These are phyloP conservation scores for Meta bourneti DNA, from an alignment of 2,888 invertebrate genomes.

Conservation along the genomic window DNA sequence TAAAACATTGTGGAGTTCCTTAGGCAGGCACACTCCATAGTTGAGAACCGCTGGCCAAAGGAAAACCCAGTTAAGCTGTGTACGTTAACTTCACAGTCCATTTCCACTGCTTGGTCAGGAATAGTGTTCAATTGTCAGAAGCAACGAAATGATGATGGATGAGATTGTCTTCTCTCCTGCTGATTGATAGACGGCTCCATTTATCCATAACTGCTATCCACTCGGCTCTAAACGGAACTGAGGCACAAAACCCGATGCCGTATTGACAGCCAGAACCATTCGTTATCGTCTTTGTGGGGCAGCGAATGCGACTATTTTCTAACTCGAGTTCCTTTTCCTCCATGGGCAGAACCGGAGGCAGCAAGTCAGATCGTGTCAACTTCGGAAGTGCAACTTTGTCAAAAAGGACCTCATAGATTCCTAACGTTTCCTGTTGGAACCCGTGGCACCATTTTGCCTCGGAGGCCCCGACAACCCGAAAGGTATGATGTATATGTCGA, in stretches of 20 bases:
- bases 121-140: neutral
- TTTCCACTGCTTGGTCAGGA: neutral
- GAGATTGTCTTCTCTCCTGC: neutral
- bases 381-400: constrained; percentile 18
- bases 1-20: too few species aligned
- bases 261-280: neutral
- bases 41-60: neutral
- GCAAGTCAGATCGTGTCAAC: neutral
- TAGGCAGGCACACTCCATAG: too few species aligned
- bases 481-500: constrained; percentile 51
- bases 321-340: neutral
- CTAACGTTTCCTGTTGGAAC: neutral
- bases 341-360: neutral
- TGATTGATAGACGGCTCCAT: neutral
- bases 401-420: constrained; percentile 22
- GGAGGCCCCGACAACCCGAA: neutral
- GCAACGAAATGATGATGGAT: neutral
- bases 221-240: too few species aligned
- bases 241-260: neutral
- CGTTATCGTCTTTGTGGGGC: neutral
- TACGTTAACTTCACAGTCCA: neutral
- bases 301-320: neutral
- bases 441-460: neutral
- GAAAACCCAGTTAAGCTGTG: neutral
- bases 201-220: neutral